Base-by-base conservation (phyloP, 2,888 invertebrate genomes). In the Catocala fraxini region DNA sequence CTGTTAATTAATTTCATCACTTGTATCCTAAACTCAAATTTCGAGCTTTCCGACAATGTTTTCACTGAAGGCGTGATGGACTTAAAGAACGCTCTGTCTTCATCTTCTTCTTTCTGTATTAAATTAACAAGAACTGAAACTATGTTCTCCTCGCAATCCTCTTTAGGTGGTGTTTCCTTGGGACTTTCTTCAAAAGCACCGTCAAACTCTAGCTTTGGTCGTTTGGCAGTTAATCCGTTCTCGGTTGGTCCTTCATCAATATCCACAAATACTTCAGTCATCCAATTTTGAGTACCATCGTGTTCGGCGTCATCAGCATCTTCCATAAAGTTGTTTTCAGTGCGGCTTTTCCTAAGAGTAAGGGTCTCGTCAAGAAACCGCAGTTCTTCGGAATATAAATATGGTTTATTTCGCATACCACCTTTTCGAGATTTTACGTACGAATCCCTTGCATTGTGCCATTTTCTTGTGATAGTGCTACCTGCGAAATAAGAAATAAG, bases 31-130 rank as follows among this genome's bases (percentile, higher is more conserved):
- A 92, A 92, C 53, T 86, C 81, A 9, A 90, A 79, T 69, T 89
- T 92, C 0, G 85, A 79, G 5, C 80, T 79, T 6, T 85, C 85
- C 0, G 86, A 81, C 13, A 92, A 68, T 1, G 71, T 73, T 67
- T 90, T 90, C 2, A 92, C 90, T 0, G 83, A 64, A 0, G 91
- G 90, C 0, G 84, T 83, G 47, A 92, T 85, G 0, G 91, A 90
- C 41, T 83, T 88, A 56, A 92, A 92, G 75, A 91, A 92, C 0
- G 90, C 84, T 48, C 87, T 83, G 46, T 91, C 91, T 52, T 91
- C 91, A 34, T 92, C 91, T 5, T 90, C 88, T 56, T 92, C 91
- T 41, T 80, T 87, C n/a, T 86, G 82, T 45, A 91, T 81, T 39
- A 91, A 65, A 58, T 79, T 87, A 7, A 85, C 82, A 12, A 91